Conservation (phyloP, 2,888 invertebrate species). For the Leucophora obtusa region DNA sequence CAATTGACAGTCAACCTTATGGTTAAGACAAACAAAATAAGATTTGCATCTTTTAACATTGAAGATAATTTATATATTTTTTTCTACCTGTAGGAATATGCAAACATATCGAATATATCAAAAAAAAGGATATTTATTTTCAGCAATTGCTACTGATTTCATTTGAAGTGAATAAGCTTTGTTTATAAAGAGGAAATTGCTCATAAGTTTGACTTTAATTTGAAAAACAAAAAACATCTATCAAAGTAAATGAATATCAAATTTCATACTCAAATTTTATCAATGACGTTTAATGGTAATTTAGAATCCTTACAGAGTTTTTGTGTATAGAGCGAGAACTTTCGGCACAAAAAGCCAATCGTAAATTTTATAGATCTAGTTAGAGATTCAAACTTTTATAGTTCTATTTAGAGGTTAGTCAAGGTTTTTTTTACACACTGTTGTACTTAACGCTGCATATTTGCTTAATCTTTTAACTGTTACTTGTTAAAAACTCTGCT, state of each 20-base stretch:
- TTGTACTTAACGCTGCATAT: too few species aligned
- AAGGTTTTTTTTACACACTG: too few species aligned
- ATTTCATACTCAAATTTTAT: neutral
- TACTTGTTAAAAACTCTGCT: neutral
- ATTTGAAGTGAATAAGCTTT: neutral
- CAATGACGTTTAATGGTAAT: too few species aligned
- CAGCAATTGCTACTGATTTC: conserved; percentile 35
- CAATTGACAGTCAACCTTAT: conserved; percentile 56
- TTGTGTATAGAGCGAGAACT: too few species aligned
- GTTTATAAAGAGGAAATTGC: neutral
- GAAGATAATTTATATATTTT: conserved; percentile 62
- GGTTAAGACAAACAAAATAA: conserved; percentile 39
- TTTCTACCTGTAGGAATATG: conserved; percentile 15
- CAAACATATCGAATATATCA: neutral
- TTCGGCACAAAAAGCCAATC: too few species aligned
- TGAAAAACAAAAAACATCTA: neutral
- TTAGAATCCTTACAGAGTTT: too few species aligned
- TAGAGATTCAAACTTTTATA: too few species aligned
- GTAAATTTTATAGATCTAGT: too few species aligned
- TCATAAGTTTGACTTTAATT: neutral
- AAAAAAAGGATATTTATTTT: neutral
- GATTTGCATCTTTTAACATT: conserved; percentile 61
- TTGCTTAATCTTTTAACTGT: neutral
- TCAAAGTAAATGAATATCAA: neutral
- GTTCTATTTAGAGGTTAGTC: too few species aligned